Percentiles rank a stretch among this genome's conserved stretches.
phyloP scores from a whole-genome alignment of 2,797 vertebrate genomes.

The Stomatorhinus walkeri region DNA sequence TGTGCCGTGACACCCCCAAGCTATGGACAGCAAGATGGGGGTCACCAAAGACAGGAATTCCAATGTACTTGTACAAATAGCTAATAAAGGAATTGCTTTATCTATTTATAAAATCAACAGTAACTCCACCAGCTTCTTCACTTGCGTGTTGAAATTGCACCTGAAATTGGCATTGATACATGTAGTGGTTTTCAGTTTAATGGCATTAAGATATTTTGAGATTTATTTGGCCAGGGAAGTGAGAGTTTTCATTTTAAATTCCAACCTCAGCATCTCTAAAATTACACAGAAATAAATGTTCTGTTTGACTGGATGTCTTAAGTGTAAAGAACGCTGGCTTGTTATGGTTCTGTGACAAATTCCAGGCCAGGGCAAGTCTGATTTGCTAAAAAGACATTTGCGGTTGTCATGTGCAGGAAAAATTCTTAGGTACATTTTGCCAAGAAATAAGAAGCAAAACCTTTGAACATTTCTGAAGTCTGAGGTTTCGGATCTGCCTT shows the following conservation, averaged over 20 bases:
- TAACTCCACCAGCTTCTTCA: not conserved
- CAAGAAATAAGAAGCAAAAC: slow-evolving; percentile 50
- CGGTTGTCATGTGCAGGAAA: slow-evolving; percentile 39
- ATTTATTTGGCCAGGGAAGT: slow-evolving; percentile 22
- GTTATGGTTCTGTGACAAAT: slow-evolving; percentile 42
- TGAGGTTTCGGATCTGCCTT: slow-evolving; percentile 41
- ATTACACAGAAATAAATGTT: slow-evolving; percentile 30
- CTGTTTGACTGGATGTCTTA: slow-evolving; percentile 26
- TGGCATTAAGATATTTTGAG: slow-evolving; percentile 23
- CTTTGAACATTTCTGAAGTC: slow-evolving; percentile 47
- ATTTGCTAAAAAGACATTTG: slow-evolving; percentile 38
- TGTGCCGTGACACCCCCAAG: not conserved
- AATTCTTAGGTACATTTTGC: slow-evolving; percentile 48
- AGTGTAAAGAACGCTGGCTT: slow-evolving; percentile 38
- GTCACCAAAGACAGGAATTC: not conserved
- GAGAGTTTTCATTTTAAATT: slow-evolving; percentile 24
- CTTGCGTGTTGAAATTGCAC: slow-evolving; percentile 22
- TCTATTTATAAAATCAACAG: not conserved
- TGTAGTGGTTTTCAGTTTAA: slow-evolving; percentile 24
- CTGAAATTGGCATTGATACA: slow-evolving; percentile 13
- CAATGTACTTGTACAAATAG: not conserved
- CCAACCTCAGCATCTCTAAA: slow-evolving; percentile 26
- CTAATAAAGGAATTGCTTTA: not conserved
- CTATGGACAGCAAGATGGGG: not conserved
- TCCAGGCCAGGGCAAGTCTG: slow-evolving; percentile 42